Evolutionary conservation across 2,797 vertebrate genomes (phyloP).

Genomic region (Babyrousa celebensis): DNA sequence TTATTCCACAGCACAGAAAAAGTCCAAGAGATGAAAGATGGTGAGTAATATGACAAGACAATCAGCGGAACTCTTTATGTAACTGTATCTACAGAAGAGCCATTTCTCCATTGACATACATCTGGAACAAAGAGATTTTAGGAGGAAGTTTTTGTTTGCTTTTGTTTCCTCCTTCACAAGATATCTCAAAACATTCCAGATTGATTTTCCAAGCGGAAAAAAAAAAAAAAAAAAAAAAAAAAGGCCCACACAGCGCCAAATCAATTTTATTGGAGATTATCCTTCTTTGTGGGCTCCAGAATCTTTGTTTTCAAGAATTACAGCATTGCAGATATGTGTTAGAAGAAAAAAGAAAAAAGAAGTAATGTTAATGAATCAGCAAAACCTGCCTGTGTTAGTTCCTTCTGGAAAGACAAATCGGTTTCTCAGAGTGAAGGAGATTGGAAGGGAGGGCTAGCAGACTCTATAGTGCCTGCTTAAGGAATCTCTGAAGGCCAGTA

Average conservation of each 20-base stretch:
- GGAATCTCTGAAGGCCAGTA: background rate
- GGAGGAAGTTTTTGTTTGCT: background rate
- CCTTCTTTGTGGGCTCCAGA: background rate
- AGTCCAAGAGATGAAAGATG: accelerated
- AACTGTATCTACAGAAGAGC: background rate
- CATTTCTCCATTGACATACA: background rate
- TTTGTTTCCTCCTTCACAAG: background rate
- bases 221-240: background rate
- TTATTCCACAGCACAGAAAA: background rate
- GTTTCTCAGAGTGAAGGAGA: background rate
- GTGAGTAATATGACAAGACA: background rate
- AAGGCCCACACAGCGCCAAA: background rate
- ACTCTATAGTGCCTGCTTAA: accelerated
- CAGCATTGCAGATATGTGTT: background rate
- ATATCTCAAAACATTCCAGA: background rate
- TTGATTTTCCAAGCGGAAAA: background rate
- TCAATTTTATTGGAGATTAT: background rate
- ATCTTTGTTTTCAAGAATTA: background rate
- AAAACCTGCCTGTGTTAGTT: background rate
- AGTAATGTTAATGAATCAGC: background rate
- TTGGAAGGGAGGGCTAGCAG: background rate
- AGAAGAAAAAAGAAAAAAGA: background rate
- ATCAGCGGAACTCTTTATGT: background rate
- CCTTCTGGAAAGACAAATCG: background rate
- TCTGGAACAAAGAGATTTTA: background rate